Evolutionary conservation across 2,113 vertebrate genomes (phyloP).

Genomic region (Neotoma lepida): DNA sequence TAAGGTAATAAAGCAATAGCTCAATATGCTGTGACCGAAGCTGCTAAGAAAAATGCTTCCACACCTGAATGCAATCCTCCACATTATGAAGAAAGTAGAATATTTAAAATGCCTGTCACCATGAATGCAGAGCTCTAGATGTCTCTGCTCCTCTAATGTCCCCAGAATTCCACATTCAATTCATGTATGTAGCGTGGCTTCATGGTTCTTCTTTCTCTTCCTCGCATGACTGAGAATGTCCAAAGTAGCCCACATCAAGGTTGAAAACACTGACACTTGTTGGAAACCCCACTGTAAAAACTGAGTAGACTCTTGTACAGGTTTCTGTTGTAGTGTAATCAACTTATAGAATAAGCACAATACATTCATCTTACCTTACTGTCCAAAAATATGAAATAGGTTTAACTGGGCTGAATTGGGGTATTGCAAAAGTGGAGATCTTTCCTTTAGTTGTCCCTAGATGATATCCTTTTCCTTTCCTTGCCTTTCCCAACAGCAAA

Average conservation of each 20-base stretch:
- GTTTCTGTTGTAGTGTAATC: neutral
- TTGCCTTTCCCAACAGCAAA: neutral
- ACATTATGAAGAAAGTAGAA: neutral
- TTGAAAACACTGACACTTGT: neutral
- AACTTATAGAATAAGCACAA: neutral
- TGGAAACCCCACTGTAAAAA: neutral
- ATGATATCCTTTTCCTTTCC: rapidly evolving
- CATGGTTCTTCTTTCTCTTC: neutral
- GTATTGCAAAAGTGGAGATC: neutral
- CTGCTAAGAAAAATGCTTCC: rapidly evolving
- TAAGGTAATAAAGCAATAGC: no score
- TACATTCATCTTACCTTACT: neutral
- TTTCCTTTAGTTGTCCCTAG: rapidly evolving
- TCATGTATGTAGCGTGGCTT: rapidly evolving
- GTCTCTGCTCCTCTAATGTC: neutral
- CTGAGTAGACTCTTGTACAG: rapidly evolving
- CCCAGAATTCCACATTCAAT: rapidly evolving
- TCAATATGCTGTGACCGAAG: rapidly evolving
- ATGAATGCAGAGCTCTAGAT: no score
- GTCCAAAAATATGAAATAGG: neutral
- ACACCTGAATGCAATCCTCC: rapidly evolving
- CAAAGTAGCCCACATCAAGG: rapidly evolving
- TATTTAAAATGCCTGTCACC: neutral
- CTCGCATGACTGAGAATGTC: rapidly evolving
- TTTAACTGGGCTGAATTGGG: neutral